Base-by-base conservation (phyloP, 2,888 invertebrate genomes). In the Graphium colonna region DNA sequence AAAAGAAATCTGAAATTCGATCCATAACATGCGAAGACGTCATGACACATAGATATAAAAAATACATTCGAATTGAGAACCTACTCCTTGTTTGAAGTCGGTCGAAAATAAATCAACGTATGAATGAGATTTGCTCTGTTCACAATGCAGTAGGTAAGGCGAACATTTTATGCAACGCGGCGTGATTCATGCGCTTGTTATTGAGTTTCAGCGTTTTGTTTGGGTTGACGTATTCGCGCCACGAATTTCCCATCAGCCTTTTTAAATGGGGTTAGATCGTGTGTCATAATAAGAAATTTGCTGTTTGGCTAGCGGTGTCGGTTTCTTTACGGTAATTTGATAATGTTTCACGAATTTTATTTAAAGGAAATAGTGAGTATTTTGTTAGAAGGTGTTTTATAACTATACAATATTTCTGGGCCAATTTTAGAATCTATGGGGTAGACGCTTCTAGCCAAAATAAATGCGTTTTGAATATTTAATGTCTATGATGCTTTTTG, bases 111-210 rank as follows among this genome's bases (percentile, higher is more conserved):
- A 42, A 41, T 41, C 15, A 41, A 17, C 17, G 17, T 3, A 41
- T 41, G 41, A 41, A 17, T 41, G 18, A 12, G 42, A 31, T 44
- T 31, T 4, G 44, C 28, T 16, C 12, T 9, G 13, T 31, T 16
- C 16, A 16, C 28, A 26, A n/a, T n/a, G n/a, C n/a, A n/a, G 41
- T 16, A 8, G 28, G 31, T 17, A 31, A 49, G 38, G 38, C 10
- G 33, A 15, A 17, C 31, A 31, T 39, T 41, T 39, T 43, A 71
- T 74, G 71, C 67, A 78, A 77, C 51, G 60, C 50, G 4, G 61
- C 60, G 65, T 78, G 77, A 77, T 63, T 77, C 77, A 77, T 61
- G 48, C 60, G 60, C 60, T 61, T 60, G 62, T 54, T 51, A 56
- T 60, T 65, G 60, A 60, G 65, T 66, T 68, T 62, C 65, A 63